These are phyloP conservation scores for Serripes groenlandicus DNA, from an alignment of 2,888 invertebrate species.

Conservation along the genomic window DNA sequence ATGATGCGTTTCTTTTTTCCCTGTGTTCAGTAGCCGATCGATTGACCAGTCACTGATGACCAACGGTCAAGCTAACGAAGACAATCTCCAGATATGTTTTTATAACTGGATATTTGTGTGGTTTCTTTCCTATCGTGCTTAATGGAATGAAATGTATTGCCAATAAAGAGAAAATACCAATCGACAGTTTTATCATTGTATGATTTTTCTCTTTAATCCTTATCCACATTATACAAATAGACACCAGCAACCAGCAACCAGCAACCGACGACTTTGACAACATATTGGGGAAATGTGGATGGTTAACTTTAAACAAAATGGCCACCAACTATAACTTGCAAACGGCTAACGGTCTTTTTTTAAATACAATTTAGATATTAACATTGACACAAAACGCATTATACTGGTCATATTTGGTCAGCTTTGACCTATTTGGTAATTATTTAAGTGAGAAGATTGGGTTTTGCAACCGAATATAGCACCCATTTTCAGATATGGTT, in stretches of 20 bases:
- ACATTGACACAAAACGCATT: too few relatives aligned
- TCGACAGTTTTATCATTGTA: not conserved
- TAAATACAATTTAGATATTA: too few relatives aligned
- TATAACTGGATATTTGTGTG: not conserved
- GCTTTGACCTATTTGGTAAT: too few relatives aligned
- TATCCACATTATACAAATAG: not conserved
- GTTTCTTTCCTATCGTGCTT: too few relatives aligned
- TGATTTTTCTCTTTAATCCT: not conserved
- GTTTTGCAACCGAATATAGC: too few relatives aligned
- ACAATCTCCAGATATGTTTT: not conserved
- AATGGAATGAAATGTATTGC: too few relatives aligned
- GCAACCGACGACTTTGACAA: not conserved
- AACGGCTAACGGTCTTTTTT: too few relatives aligned
- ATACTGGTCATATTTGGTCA: too few relatives aligned
- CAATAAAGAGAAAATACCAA: not conserved
- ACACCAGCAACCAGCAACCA: too few relatives aligned
- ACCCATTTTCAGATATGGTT: too few relatives aligned
- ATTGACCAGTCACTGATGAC: not conserved
- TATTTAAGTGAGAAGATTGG: too few relatives aligned
- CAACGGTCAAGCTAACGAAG: not conserved
- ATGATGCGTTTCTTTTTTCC: not conserved
- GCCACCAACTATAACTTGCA: too few relatives aligned
- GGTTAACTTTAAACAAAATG: not conserved
- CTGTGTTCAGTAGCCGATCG: not conserved
- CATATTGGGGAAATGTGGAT: not conserved